Conservation (phyloP, 2,797 vertebrate species). For the Pangasius djambal region DNA sequence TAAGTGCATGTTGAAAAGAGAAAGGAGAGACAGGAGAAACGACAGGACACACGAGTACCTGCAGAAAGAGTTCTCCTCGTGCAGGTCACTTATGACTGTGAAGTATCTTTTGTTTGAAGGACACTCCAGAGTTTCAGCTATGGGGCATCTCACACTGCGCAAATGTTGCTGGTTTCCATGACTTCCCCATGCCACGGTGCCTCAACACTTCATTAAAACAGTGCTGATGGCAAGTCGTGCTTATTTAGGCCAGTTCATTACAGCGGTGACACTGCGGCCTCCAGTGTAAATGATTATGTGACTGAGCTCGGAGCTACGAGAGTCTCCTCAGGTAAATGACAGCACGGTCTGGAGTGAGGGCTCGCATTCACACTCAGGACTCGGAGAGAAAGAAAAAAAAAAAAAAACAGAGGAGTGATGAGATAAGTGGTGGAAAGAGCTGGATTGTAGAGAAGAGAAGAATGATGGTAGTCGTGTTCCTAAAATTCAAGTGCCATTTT, state of each 20-base stretch:
- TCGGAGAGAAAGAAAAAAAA: slow-evolving; percentile 25
- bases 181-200: slow-evolving; percentile 19
- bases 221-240: slow-evolving; percentile 35
- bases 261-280: slow-evolving; percentile 20
- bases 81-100: slow-evolving; percentile 18
- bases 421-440: slow-evolving; percentile 62
- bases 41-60: background rate
- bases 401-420: slow-evolving; percentile 3
- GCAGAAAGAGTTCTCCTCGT: slow-evolving; percentile 7
- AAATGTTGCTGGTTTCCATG: slow-evolving; percentile 46
- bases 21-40: background rate
- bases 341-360: slow-evolving; percentile 10
- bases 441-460: slow-evolving; percentile 11
- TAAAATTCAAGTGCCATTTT: slow-evolving; percentile 31
- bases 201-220: slow-evolving; percentile 48
- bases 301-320: slow-evolving; percentile 33
- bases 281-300: slow-evolving; percentile 26
- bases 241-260: slow-evolving; percentile 49
- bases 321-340: slow-evolving; percentile 61
- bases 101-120: slow-evolving; percentile 30
- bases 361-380: slow-evolving; percentile 48
- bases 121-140: slow-evolving; percentile 9
- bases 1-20: background rate
- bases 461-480: slow-evolving; percentile 8
- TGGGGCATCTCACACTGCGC: slow-evolving; percentile 21